phyloP scores from a whole-genome alignment of 1,140 invertebrate species.

The Bombus polaris region DNA sequence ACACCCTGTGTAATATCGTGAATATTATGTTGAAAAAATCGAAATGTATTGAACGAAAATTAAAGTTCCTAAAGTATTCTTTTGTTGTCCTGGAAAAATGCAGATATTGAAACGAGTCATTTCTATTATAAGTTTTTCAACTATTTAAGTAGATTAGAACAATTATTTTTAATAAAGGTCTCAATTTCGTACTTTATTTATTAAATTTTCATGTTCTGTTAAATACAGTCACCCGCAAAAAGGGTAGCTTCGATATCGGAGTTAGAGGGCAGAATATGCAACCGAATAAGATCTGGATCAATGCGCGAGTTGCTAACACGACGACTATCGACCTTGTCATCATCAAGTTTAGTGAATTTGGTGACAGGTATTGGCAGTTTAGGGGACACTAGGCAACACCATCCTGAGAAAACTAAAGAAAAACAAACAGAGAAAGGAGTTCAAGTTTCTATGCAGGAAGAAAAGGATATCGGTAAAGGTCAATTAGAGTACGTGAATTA shows the following conservation, averaged over 20 bases:
- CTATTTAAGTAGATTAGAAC: not conserved
- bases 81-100: too few species aligned
- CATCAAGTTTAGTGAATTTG: slow-evolving; percentile 74
- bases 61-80: too few species aligned
- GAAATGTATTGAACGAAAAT: too few species aligned
- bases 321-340: slow-evolving; percentile 40
- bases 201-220: not conserved
- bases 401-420: slow-evolving; percentile 26
- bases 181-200: not conserved
- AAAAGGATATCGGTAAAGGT: slow-evolving; percentile 7
- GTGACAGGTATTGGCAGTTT: slow-evolving; percentile 35
- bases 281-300: slow-evolving; percentile 34
- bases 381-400: slow-evolving; percentile 18
- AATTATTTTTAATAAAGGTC: not conserved
- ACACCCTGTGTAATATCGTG: too few species aligned
- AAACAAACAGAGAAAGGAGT: slow-evolving; percentile 13
- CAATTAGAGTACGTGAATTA: slow-evolving; percentile 18
- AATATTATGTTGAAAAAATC: too few species aligned
- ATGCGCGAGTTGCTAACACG: slow-evolving; percentile 36
- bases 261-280: slow-evolving; percentile 23
- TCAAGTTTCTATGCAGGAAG: not conserved
- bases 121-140: too few species aligned
- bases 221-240: slow-evolving; percentile 32
- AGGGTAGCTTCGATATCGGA: slow-evolving; percentile 54
- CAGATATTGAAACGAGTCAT: too few species aligned